Base-by-base conservation (phyloP, 2,888 invertebrate genomes). In the Lepidocyrtinus sp. region DNA sequence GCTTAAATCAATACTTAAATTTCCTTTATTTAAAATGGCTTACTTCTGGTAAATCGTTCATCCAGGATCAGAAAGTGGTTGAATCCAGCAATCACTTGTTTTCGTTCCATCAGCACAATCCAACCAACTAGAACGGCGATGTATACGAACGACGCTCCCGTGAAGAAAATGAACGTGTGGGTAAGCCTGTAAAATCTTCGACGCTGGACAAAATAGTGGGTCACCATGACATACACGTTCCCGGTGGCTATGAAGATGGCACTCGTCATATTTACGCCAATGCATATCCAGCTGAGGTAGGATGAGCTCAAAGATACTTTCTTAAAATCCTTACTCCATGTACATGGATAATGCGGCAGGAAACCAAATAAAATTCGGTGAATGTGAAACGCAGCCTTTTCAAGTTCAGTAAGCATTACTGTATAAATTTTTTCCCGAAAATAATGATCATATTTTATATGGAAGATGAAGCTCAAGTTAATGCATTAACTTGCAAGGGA, bases 131-230 rank as follows among this genome's bases (percentile, higher is more conserved):
- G 1, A n/a, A 26, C 7, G 2, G 61, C 36, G 15, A 62, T 22
- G 7, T 7, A 7, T 15, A 61, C 3, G 19, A 59, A 24, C 9
- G n/a, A n/a, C 1, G 21, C 17, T 7, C 70, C 70, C n/a, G 61
- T 27, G 36, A 70, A 59, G 21, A 71, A 61, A 55, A 55, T 55
- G 55, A 55, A 55, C 2, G 55, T n/a, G 17, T 55, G 55, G n/a
- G 55, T 55, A 2, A 55, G 17, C 2, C n/a, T 55, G 55, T n/a
- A 55, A 17, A 55, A 55, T 2, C n/a, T 3, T n/a, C 55, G 5
- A 12, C 9, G 55, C 17, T n/a, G 9, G 2, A 55, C n/a, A 55
- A 55, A 55, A n/a, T 15, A 55, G 55, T 55, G 55, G n/a, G 55
- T 55, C n/a, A n/a, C 7, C 3, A n/a, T 55, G 3, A 55, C 55